Percentiles rank a stretch among this genome's conserved stretches.
These are phyloP conservation scores for Archocentrus centrarchus DNA, from an alignment of 2,113 vertebrate species.

Conservation along the genomic window DNA sequence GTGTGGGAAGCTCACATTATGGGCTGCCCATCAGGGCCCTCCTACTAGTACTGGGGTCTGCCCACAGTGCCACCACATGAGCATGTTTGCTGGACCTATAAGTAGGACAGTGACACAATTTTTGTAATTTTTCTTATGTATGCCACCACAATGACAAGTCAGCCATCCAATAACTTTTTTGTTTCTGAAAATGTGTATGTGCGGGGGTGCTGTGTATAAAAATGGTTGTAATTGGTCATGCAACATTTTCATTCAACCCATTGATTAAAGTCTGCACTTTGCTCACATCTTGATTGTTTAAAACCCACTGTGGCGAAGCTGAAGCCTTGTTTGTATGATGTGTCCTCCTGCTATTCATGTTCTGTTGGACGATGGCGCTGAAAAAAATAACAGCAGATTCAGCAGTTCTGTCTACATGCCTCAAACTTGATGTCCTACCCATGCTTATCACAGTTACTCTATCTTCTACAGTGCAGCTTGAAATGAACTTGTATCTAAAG, in stretches of 20 bases:
- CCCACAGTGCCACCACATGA: no score
- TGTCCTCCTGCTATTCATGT: no score
- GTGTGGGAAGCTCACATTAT: no score
- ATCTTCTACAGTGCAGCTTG: neutral
- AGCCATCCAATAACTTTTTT: neutral
- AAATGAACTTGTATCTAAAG: neutral
- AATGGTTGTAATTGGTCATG: no score
- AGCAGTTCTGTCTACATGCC: rapidly evolving
- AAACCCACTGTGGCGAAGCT: neutral
- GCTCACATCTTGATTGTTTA: neutral
- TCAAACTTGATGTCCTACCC: neutral
- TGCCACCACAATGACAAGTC: neutral
- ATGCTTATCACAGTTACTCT: neutral
- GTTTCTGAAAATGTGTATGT: no score
- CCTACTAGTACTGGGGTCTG: no score
- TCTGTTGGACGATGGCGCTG: no score
- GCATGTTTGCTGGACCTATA: neutral
- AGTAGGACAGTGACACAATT: neutral
- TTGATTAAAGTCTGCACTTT: neutral
- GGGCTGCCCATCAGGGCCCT: no score
- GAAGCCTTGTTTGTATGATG: no score
- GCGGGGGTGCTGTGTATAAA: no score
- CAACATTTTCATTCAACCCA: neutral
- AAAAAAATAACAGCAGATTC: no score
- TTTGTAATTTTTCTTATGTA: neutral